Conservation (phyloP, 1,140 invertebrate genomes). For the Eumaeus atala region DNA sequence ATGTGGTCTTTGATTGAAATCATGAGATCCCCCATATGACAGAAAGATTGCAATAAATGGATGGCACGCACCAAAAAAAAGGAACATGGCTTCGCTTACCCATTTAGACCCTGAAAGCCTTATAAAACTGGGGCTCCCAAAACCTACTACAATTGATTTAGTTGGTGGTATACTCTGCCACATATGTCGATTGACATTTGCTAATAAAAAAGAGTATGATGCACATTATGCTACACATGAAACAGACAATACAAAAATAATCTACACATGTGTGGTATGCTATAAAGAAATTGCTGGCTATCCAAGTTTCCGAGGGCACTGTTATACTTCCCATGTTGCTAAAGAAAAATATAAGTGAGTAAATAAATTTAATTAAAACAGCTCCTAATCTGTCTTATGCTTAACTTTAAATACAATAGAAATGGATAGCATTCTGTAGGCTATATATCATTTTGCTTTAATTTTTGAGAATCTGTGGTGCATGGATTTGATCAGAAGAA, state of each 20-base stretch:
- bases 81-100: slow-evolving; percentile 45
- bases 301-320: slow-evolving; percentile 60
- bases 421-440: too few relatives aligned
- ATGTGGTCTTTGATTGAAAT: slow-evolving; percentile 48
- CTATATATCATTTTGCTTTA: too few relatives aligned
- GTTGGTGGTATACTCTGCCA: slow-evolving; percentile 59
- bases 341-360: slow-evolving; percentile 61
- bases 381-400: too few relatives aligned
- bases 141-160: slow-evolving; percentile 56
- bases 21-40: slow-evolving; percentile 45
- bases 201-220: slow-evolving; percentile 56
- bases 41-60: slow-evolving; percentile 48
- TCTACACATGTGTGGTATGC: slow-evolving; percentile 58
- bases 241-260: slow-evolving; percentile 32
- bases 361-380: too few relatives aligned
- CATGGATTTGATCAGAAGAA: too few relatives aligned
- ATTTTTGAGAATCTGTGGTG: too few relatives aligned
- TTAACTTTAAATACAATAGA: too few relatives aligned
- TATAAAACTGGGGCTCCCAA: slow-evolving; percentile 25
- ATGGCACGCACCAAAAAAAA: slow-evolving; percentile 42
- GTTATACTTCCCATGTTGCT: slow-evolving; percentile 51
- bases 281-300: slow-evolving; percentile 48
- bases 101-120: slow-evolving; percentile 22
- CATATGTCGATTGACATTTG: slow-evolving; percentile 46
- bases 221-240: slow-evolving; percentile 48